A percentile compares a stretch with the other conserved stretches of the same genome.
Conservation (phyloP, 2,797 vertebrate genomes). For the Hypotaenidia philippensis region DNA sequence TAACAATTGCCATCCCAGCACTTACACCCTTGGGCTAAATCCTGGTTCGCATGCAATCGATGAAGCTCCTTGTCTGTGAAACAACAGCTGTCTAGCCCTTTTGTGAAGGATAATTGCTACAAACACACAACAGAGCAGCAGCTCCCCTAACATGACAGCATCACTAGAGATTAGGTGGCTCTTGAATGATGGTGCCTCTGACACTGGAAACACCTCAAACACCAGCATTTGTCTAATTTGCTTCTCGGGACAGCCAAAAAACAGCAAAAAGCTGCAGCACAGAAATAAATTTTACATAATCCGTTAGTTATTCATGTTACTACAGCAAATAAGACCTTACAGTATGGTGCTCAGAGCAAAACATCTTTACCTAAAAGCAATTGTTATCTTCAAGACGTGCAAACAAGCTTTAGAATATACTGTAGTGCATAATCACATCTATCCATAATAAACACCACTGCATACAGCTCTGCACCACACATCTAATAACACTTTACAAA, state of each 20-base stretch:
- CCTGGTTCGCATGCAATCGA: not conserved
- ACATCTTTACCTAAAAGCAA: conserved; percentile 2
- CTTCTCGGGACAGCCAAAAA: not conserved
- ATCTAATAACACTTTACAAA: not conserved
- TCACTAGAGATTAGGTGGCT: not conserved
- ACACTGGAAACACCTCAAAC: not conserved
- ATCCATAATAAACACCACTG: not conserved
- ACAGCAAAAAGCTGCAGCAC: not conserved
- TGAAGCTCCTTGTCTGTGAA: not conserved
- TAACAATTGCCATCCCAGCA: not conserved
- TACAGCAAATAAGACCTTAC: not conserved
- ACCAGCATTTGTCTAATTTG: not conserved
- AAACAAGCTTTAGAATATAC: conserved; percentile 3
- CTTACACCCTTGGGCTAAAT: not conserved
- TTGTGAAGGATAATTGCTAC: not conserved
- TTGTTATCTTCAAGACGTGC: not conserved
- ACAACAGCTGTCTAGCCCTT: not conserved
- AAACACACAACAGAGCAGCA: not conserved
- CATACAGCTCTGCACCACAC: not conserved
- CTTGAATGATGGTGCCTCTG: not conserved
- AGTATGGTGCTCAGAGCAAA: not conserved
- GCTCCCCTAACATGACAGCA: not conserved
- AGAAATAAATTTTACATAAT: not conserved
- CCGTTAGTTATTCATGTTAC: not conserved
- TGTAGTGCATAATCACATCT: not conserved